Percentiles rank a stretch among this genome's conserved stretches.
Evolutionary conservation across 37 sponge, comb jelly and placozoan species (phyloP).

Genomic region (Crambe crambe): DNA sequence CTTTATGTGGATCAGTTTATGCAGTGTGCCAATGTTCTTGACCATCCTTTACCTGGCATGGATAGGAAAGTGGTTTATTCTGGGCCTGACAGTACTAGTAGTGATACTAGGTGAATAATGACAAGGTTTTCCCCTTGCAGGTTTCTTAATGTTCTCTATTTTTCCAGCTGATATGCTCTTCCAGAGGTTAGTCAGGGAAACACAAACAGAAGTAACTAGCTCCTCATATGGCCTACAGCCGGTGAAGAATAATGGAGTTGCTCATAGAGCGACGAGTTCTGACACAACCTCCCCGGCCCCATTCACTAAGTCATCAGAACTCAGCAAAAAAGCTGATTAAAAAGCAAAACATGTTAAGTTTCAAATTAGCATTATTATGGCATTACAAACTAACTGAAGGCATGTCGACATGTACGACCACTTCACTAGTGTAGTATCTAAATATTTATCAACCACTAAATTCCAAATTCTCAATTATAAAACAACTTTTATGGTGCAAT

Average conservation of each 20-base stretch:
- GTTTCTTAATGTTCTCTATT: background rate
- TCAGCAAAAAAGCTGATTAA: background rate
- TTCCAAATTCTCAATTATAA: too few relatives aligned
- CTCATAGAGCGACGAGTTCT: too few relatives aligned
- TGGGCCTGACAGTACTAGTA: slow-evolving; percentile 14
- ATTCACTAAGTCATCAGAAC: background rate
- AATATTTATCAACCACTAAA: too few relatives aligned
- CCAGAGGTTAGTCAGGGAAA: slow-evolving; percentile 41
- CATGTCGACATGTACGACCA: too few relatives aligned
- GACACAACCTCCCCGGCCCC: background rate
- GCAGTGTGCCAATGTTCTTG: slow-evolving; percentile 42
- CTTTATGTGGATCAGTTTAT: slow-evolving; percentile 48
- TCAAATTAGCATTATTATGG: background rate
- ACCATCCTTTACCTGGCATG: slow-evolving; percentile 34
- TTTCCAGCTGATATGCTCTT: slow-evolving; percentile 35
- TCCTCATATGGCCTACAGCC: slow-evolving; percentile 21
- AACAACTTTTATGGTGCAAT: background rate
- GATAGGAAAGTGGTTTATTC: slow-evolving; percentile 58
- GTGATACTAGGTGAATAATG: slow-evolving; percentile 32
- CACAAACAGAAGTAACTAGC: background rate
- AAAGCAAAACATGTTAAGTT: background rate
- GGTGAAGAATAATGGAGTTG: background rate
- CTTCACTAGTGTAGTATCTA: too few relatives aligned
- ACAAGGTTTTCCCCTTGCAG: background rate
- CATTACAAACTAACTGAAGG: too few relatives aligned